Evolutionary conservation across 2,797 vertebrate species (phyloP), one percentile per base, ranked within the genome.

Genomic region (Microhierax caerulescens): DNA sequence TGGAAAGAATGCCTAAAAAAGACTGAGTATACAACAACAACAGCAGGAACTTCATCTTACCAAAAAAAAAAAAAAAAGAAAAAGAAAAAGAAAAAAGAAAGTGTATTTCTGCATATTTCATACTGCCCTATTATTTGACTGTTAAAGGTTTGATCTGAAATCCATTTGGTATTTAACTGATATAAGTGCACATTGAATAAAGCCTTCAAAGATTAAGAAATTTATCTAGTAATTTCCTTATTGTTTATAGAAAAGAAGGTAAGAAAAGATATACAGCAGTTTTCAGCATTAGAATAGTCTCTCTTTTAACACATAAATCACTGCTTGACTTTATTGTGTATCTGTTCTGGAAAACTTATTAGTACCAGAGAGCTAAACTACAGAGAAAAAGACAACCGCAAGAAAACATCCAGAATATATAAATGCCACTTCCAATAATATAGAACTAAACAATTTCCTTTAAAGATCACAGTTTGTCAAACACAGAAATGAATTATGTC

Each of bases 341-440:
- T 95, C 41, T 87, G 30, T 56, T 92, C 74, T 93, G 92, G 48
- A 93, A 95, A 96, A 77, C 51, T 67, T 94, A 72, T 88, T 95
- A 88, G n/a, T 79, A 79, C 39, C 74, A 95, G 77, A 85, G 11
- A 91, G 13, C 45, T 83, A 82, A 92, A 94, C 67, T 89, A 63
- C 20, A 89, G 70, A 95, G 88, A 69, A 88, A 90, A 96, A 84
- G 69, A 88, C 21, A 92, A 89, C 59, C 63, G 0, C 80, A 96
- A 74, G 74, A 90, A 96, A 94, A 64, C 68, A 92, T 89, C 45
- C 56, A 79, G 67, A 92, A 74, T 89, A 64, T 76, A 93, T 85
- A 96, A 95, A 95, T 87, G 88, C 74, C 92, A 93, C 60, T 92
- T 97, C 63, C 56, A 95, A 94, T 95, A 85, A 61, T 16, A 85